These are phyloP conservation scores for Icerya purchasi DNA, from an alignment of 2,888 invertebrate genomes.

Conservation along the genomic window DNA sequence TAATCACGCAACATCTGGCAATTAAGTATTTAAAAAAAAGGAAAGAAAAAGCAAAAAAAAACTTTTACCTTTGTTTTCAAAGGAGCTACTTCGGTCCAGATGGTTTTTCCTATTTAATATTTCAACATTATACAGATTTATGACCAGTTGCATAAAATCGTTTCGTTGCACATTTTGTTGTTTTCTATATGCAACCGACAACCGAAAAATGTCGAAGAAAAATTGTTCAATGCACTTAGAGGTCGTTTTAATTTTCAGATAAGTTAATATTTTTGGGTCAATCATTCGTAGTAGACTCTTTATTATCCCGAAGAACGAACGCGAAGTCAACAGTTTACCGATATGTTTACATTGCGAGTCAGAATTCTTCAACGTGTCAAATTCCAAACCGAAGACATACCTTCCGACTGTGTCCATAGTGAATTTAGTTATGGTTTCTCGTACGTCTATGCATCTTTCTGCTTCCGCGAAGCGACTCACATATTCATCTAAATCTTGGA, in stretches of 20 bases:
- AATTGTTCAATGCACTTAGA: conserved; percentile 18
- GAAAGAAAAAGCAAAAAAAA: too few relatives aligned
- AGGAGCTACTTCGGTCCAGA: too few relatives aligned
- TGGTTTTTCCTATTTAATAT: too few relatives aligned
- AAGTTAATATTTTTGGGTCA: conserved; percentile 16
- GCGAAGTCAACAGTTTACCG: conserved; percentile 23
- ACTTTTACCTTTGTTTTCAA: too few relatives aligned
- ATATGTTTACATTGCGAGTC: conserved; percentile 25
- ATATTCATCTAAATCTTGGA: background rate
- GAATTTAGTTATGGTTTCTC: conserved; percentile 26
- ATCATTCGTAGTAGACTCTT: conserved; percentile 12
- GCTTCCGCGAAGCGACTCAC: background rate
- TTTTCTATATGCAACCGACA: conserved; percentile 27
- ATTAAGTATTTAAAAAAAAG: too few relatives aligned
- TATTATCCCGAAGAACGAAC: conserved; percentile 22
- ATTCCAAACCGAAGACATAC: conserved; percentile 29
- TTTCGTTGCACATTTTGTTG: conserved; percentile 27
- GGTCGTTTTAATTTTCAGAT: conserved; percentile 16
- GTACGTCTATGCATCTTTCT: conserved; percentile 22
- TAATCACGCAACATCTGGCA: too few relatives aligned
- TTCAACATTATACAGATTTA: too few relatives aligned
- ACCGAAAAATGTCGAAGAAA: conserved; percentile 25
- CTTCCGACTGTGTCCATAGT: conserved; percentile 30
- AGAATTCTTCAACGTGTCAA: conserved; percentile 25
- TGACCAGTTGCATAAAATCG: conserved; percentile 34